Base-by-base conservation (phyloP, 2,113 vertebrate species). In the Platysteira castanea region DNA sequence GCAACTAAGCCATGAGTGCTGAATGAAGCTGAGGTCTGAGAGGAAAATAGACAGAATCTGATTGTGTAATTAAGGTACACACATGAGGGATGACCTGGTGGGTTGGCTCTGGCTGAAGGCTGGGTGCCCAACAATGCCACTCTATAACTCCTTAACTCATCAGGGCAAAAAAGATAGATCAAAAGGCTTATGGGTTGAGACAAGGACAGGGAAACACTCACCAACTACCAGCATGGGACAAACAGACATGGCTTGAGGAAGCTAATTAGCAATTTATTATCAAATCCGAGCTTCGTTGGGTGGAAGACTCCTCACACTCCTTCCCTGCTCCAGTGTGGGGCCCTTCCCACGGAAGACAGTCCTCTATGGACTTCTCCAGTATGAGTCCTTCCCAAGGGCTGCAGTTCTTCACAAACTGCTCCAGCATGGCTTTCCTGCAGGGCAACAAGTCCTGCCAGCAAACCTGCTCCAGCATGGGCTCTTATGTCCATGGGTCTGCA, bases 401-500 rank as follows among this genome's bases (percentile, higher is more conserved):
- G 14, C 33, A 37, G 68, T 11, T 83, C 54, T 42, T 37, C 33
- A 31, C 16, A 37, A 50, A 35, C 33, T 65, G 26, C 27, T 27
- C 39, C 20, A 24, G 39, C 39, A n/a, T 18, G 24, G 37, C 15
- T 53, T n/a, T n/a, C 15, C 39, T 24, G 12, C 4, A 4, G 20
- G 15, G 7, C 20, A 44, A 33, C 13, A 30, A 50, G 19, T 15
- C 47, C 67, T 70, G 47, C n/a, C 27, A 39, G 13, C 9, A 54
- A 46, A 37, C 27, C 22, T 39, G 11, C 42, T 81, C 14, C 64
- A 82, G 23, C 18, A 39, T 39, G n/a, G 39, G 10, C 17, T 81
- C 14, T 22, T 39, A 4, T 13, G n/a, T 57, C n/a, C 11, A 11
- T 13, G 42, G 21, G 10, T 20, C 16, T 0, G 0, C 52, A 33